Percentiles rank a stretch among this genome's conserved stretches.
These are phyloP conservation scores for Panurus biarmicus DNA, from an alignment of 2,113 vertebrate genomes.

Conservation along the genomic window DNA sequence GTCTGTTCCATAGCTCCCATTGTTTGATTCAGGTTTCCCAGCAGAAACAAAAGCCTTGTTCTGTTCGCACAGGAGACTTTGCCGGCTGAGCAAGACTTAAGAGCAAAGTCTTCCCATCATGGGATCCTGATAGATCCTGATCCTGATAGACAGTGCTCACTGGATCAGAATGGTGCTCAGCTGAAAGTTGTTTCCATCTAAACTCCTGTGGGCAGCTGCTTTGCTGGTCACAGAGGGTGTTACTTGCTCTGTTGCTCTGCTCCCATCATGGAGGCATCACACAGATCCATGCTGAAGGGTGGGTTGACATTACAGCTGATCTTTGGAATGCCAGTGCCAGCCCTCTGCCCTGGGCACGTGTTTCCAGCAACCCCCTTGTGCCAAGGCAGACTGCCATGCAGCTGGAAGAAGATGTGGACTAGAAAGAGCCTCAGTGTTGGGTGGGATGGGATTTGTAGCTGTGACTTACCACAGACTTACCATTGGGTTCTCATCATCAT, in stretches of 20 bases:
- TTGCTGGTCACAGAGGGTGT: neutral
- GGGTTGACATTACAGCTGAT: neutral
- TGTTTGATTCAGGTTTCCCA: neutral
- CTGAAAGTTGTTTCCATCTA: neutral
- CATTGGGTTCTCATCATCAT: accelerated
- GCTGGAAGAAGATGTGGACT: neutral
- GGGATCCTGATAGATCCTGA: too few relatives aligned
- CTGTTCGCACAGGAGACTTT: neutral
- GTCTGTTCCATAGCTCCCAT: neutral
- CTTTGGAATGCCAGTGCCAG: neutral
- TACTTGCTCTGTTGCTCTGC: neutral
- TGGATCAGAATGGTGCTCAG: neutral
- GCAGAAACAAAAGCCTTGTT: neutral
- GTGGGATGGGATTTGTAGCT: neutral
- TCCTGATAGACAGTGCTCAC: neutral
- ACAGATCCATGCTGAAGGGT: accelerated
- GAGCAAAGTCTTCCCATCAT: neutral
- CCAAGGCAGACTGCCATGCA: neutral
- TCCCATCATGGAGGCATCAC: neutral
- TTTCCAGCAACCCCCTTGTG: neutral
- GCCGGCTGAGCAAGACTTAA: neutral
- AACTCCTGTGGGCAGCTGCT: neutral
- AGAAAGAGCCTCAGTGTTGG: neutral
- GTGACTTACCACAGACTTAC: neutral
- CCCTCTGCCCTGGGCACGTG: neutral